These are phyloP conservation scores for Choristoneura rosaceana DNA, from an alignment of 2,888 invertebrate genomes.

Conservation along the genomic window DNA sequence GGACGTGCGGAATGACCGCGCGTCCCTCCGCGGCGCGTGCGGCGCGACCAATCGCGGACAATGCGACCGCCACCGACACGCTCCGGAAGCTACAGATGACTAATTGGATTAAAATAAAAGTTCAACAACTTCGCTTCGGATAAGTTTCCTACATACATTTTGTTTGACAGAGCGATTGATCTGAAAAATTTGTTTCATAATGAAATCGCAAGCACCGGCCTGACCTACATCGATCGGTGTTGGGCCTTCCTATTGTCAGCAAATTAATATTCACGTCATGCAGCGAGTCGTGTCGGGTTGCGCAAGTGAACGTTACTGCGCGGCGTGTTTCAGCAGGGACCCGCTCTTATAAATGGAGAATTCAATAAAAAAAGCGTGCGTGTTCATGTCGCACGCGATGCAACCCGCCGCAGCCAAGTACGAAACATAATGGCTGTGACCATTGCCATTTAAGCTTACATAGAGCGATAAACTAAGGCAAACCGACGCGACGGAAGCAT, in stretches of 20 bases:
- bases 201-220: slow-evolving; percentile 24
- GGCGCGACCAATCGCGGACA: slow-evolving; percentile 36
- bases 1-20: background rate
- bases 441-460: slow-evolving; percentile 19
- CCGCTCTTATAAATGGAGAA: slow-evolving; percentile 6
- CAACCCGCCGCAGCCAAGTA: background rate
- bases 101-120: slow-evolving; percentile 35
- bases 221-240: slow-evolving; percentile 21
- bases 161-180: background rate
- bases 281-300: slow-evolving; percentile 2
- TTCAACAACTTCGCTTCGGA: slow-evolving; percentile 28
- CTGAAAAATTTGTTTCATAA: slow-evolving; percentile 35
- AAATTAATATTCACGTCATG: slow-evolving; percentile 37
- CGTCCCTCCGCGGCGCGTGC: background rate
- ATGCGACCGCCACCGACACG: slow-evolving; percentile 18
- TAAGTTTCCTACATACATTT: background rate
- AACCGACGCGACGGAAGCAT: slow-evolving; percentile 16
- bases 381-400: slow-evolving; percentile 29
- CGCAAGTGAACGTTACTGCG: slow-evolving; percentile 21
- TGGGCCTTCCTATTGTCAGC: slow-evolving; percentile 18
- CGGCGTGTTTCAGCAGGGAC: slow-evolving; percentile 18
- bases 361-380: slow-evolving; percentile 24
- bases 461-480: slow-evolving; percentile 20
- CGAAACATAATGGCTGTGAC: slow-evolving; percentile 13
- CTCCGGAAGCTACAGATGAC: slow-evolving; percentile 33